Base-by-base conservation (phyloP, 2,888 invertebrate genomes). In the Drosophila antonietae region DNA sequence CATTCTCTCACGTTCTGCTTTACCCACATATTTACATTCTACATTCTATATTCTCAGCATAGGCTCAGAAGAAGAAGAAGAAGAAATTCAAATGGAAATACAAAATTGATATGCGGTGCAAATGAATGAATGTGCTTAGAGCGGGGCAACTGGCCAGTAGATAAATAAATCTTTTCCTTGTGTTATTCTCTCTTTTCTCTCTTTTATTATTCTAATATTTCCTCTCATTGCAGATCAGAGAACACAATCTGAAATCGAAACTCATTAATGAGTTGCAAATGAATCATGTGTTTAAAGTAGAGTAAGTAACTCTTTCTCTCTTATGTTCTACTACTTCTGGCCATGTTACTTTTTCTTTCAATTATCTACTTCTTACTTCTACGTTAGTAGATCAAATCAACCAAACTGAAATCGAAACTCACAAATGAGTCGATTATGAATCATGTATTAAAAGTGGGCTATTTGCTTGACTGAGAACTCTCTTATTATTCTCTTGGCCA, bases 401-500 rank as follows among this genome's bases (percentile, higher is more conserved):
- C 12, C 18, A 33, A 14, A 35, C 28, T 39, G 37, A 41, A 41
- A 55, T 39, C 23, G 23, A 55, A 55, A 55, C 49, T 23, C 52
- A 5, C 9, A 15, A 56, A 18, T 52, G 68, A 39, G n/a, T 41
- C 39, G 55, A 8, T 23, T 41, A 41, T 28, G 18, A 55, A 41
- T 3, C 18, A 15, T 9, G 5, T 31, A 28, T 28, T 33, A 4
- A 35, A 51, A 35, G 20, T 35, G 18, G 33, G 33, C 33, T 51
- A n/a, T 51, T 18, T 18, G 51, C 33, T 35, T 51, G 18, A 3
- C 18, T 20, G 12, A 55, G 28, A 60, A 44, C 39, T 49, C 39
- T 46, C 56, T 59, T 44, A 28, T 39, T 47, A 58, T 37, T 37
- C 37, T 35, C 51, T 33, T 46, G 44, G 55, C 53, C 39, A 51